Evolutionary conservation across 2,113 vertebrate genomes (phyloP), one percentile per base, ranked within the genome.

Genomic region (Platysternon megacephalum): DNA sequence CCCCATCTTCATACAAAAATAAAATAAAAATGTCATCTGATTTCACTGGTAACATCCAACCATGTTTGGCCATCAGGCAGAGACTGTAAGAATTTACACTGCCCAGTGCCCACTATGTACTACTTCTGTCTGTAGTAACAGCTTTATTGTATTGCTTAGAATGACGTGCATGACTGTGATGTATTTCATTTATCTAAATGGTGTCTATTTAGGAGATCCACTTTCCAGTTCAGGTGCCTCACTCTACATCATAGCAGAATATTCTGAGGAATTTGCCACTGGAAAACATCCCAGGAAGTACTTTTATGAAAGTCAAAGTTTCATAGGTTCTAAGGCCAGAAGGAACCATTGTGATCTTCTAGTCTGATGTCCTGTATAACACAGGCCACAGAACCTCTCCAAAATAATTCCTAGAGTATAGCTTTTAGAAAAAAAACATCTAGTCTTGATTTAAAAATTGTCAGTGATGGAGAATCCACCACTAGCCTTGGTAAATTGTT

Each of bases 161-260:
- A 39, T 39, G n/a, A 17, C 39, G 68, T 21, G 68, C 8, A 39
- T 22, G 21, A 72, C 21, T 72, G 21, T n/a, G 7, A n/a, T 72
- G 17, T 22, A 72, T 72, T 72, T 72, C 17, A 72, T 39, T 72
- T 72, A 72, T 22, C 55, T 92, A 90, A 94, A 55, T 13, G 10
- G 28, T 11, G 7, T 68, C 42, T 86, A 61, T 84, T 91, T 89
- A 85, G n/a, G 68, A 35, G n/a, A 89, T 28, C 83, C 51, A 92
- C 82, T 93, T 95, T 95, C 93, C 81, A 82, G 3, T 92, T 46
- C 28, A 79, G 65, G 9, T n/a, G 81, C 14, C 95, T 84, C 35
- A 68, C 5, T 61, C 5, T 61, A 61, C 12, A 76, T n/a, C 49
- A 87, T 16, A 84, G 51, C 88, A 95, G 22, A 89, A 88, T 94